phyloP scores from a whole-genome alignment of 2,888 invertebrate genomes.

The Ptychoptera albimana region DNA sequence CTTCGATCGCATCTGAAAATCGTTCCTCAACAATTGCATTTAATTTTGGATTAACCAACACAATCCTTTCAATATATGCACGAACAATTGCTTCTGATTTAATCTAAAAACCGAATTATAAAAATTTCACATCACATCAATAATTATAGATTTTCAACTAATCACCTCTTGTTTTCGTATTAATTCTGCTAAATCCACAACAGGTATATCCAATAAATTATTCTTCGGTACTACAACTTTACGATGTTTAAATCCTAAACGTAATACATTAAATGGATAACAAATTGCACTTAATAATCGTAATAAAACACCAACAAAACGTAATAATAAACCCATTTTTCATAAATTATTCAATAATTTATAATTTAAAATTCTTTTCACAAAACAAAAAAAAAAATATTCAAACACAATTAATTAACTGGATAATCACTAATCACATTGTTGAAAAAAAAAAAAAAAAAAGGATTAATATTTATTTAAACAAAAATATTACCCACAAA shows the following conservation, averaged over 20 bases:
- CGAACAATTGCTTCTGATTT: constrained; percentile 40
- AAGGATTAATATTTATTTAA: no score
- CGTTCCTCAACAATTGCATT: constrained; percentile 55
- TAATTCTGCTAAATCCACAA: constrained; percentile 37
- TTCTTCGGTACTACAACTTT: constrained; percentile 11
- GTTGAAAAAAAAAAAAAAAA: no score
- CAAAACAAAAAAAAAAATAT: no score
- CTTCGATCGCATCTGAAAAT: constrained; percentile 43
- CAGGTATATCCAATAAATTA: constrained; percentile 20
- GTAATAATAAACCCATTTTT: no score
- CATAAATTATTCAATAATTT: no score
- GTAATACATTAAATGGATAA: constrained; percentile 4
- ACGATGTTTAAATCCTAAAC: constrained; percentile 6
- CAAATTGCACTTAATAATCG: constrained; percentile 1
- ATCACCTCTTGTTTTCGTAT: constrained; percentile 41
- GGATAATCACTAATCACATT: no score
- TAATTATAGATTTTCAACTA: no score
- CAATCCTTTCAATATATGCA: constrained; percentile 46
- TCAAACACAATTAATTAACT: no score
- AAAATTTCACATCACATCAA: background rate
- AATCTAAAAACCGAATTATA: constrained; percentile 30
- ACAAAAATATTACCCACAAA: no score
- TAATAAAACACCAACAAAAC: no score
- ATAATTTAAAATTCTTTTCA: no score
- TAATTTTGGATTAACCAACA: constrained; percentile 45